Base-by-base conservation (phyloP, 2,113 vertebrate genomes). In the Sardina pilchardus region DNA sequence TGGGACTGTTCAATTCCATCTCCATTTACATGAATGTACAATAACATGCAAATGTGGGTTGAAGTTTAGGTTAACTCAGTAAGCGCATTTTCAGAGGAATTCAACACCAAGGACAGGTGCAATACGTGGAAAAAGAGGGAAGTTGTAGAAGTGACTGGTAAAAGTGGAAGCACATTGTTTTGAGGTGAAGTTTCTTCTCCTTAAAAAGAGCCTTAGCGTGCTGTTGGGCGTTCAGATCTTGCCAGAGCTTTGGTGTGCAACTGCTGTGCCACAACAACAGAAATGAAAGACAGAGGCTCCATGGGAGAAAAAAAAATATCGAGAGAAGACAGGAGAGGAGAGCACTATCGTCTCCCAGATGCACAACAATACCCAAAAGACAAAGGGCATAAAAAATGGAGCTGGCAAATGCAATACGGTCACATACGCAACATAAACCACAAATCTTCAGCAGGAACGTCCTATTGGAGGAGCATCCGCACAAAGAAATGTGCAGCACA, bases 1-100 rank as follows among this genome's bases (percentile, higher is more conserved):
- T 26, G 82, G 82, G 26, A 34, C 53, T 83, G 21, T 71, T 71
- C 63, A 83, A 36, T 39, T 81, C 21, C 1, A 19, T 82, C 86
- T 88, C 59, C 81, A 87, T 88, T 86, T 87, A 88, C 85, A 87
- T 56, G 75, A 90, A 81, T 71, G 53, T 24, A 30, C 26, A 71
- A 34, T 30, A 8, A 12, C n/a, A 71, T 34, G 63, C 12, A 71
- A 34, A 71, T 71, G 63, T 34, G 63, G 63, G 63, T 71, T 71
- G 63, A 71, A 34, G 63, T 30, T 34, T 71, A 30, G 63, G 63
- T 71, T 71, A 71, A 71, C 63, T 10, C 63, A 16, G 63, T 30
- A 71, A 71, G 63, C 8, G 63, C 63, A 71, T 34, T 78, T 34
- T 17, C 26, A 36, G 34, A 78, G 3, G 26, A 78, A 34, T 16